phyloP scores from a whole-genome alignment of 2,113 vertebrate genomes.

The Pterocles gutturalis region DNA sequence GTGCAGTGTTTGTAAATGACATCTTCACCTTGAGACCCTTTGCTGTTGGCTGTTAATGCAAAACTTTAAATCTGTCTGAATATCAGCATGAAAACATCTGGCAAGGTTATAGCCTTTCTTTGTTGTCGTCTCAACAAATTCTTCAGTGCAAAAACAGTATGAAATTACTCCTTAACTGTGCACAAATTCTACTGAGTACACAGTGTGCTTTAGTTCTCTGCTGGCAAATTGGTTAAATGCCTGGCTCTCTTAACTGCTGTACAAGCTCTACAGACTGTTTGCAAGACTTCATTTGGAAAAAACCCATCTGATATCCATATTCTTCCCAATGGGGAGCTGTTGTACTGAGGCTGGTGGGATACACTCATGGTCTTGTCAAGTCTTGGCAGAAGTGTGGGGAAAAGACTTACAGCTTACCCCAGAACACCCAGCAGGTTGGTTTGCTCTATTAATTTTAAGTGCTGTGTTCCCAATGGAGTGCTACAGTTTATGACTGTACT shows the following conservation, averaged over 20 bases:
- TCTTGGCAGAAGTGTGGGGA: constrained; percentile 22
- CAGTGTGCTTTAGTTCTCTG: constrained; percentile 25
- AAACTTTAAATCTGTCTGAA: background rate
- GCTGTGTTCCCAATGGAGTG: background rate
- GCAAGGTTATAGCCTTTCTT: background rate
- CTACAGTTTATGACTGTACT: background rate
- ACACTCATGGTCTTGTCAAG: constrained; percentile 26
- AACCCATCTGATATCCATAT: constrained; percentile 40
- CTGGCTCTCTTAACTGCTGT: background rate
- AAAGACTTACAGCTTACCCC: constrained; percentile 3
- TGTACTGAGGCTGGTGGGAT: background rate
- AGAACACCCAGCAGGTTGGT: constrained; percentile 32
- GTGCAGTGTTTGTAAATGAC: constrained; percentile 6
- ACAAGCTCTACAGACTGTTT: constrained; percentile 31
- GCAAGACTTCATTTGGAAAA: constrained; percentile 39
- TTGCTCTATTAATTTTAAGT: constrained; percentile 39
- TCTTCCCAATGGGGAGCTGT: constrained; percentile 33
- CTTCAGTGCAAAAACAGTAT: background rate
- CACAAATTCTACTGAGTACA: background rate
- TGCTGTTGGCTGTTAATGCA: constrained; percentile 9
- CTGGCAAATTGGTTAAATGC: constrained; percentile 35
- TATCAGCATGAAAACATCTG: constrained; percentile 21
- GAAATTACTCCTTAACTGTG: constrained; percentile 1
- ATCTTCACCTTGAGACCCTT: constrained; percentile 10
- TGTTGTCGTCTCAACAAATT: background rate